Base-by-base conservation (phyloP, 2,888 invertebrate species). In the Hyposoter didymator region DNA sequence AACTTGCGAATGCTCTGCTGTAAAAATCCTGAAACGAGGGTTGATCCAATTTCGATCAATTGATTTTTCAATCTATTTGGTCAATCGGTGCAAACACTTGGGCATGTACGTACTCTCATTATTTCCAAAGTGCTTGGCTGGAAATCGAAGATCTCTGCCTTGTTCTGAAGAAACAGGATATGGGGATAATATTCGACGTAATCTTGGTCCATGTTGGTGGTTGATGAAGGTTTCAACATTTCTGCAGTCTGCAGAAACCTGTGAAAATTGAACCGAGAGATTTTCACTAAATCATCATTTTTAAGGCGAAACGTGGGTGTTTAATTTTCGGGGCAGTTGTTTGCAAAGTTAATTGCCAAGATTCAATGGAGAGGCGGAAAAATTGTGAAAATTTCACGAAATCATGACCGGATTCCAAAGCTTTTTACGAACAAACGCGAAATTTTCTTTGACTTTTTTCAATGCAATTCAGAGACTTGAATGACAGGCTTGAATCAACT, bases 201-300 rank as follows among this genome's bases (percentile, higher is more conserved):
- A 89, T 96, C 96, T 90, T 96, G 95, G 89, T 96, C 96, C 90
- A 95, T 95, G 47, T 94, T 94, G 4, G 95, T 94, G 5, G 95
- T 95, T 45, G 97, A 95, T 0, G 97, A 96, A 0, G 98, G 98
- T 92, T 97, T 97, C 88, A 98, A 94, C 97, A 98, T 98, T 94
- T 98, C 98, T 22, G 98, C 97, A 66, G 97, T 96, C 94, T 97
- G 97, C 14, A 98, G 94, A 92, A 97, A 97, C 90, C 97, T 97
- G 91, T 19, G 91, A 93, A 17, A 19, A 64, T 47, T n/a, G 28
- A 69, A 14, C 5, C 7, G 4, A 47, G 19, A 6, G 22, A 45
- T 69, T n/a, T 14, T 47, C 14, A 2, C 22, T 10, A 22, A n/a
- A 39, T 35, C 19, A n/a, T 35, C 67, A 35, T 4, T 32, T 32